Base-by-base conservation (phyloP, 2,113 vertebrate species). In the Perca schrenkii region DNA sequence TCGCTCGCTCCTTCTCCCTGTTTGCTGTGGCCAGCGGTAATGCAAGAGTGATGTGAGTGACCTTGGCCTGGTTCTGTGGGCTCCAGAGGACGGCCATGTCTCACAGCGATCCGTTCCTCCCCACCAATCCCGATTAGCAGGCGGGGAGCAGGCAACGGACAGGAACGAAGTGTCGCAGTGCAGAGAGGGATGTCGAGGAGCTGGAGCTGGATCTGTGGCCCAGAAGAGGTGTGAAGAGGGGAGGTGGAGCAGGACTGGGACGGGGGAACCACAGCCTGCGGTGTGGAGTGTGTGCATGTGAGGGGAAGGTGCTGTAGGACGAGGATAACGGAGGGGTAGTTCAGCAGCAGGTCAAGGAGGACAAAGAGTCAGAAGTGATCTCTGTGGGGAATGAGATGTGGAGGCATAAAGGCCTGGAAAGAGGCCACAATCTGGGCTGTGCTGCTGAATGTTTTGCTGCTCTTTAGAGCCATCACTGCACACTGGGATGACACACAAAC, bases 41-140 rank as follows among this genome's bases (percentile, higher is more conserved):
- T 11, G 1, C 65, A 65, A 84, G 86, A 93, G 74, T 85, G 87
- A 89, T 85, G 82, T 5, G 66, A 82, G 71, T 88, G 94, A 94
- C 94, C 93, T 93, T 94, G 94, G 87, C 94, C 90, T 81, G 88
- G 74, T 93, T 94, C 80, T 74, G 58, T 12, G 34, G 80, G 82
- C 88, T 89, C 86, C 83, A 83, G 88, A 91, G 92, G 87, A 88
- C 88, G 46, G 65, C 79, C 79, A 4, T 77, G 81, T 91, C 88
- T 91, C 84, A 53, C 78, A 85, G 86, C 77, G 52, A 92, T 88
- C 81, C 60, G 73, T 86, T 88, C 85, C 85, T 88, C 79, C 82
- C 80, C 86, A 88, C 85, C 81, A 83, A 80, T 91, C 77, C 69
- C 57, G 89, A 92, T 93, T 90, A 93, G 90, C 86, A 80, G 84